Evolutionary conservation across 2,888 invertebrate genomes (phyloP).

Genomic region (Agrilus biguttatus): DNA sequence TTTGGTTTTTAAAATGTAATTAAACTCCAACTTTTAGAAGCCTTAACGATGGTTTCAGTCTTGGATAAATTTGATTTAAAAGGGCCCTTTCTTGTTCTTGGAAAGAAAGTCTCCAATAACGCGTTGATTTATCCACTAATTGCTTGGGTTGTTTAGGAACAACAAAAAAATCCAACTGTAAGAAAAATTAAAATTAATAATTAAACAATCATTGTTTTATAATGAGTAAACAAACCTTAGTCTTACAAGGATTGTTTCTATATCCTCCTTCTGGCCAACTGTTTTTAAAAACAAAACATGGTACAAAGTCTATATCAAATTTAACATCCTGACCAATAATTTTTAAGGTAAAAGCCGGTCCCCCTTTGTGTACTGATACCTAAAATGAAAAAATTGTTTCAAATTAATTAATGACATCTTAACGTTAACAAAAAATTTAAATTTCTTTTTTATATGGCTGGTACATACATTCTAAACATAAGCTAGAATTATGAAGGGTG

Average conservation of each 20-base stretch:
- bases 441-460: too few species aligned
- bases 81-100: conserved; percentile 28
- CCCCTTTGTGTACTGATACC: conserved; percentile 30
- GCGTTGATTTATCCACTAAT: conserved; percentile 3
- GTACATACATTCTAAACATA: too few species aligned
- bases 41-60: conserved; percentile 23
- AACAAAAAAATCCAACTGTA: conserved; percentile 18
- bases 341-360: conserved; percentile 42
- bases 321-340: conserved; percentile 15
- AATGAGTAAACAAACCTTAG: conserved; percentile 3
- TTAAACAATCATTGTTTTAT: too few species aligned
- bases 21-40: conserved; percentile 20
- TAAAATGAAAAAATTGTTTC: conserved; percentile 15
- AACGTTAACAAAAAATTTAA: too few species aligned
- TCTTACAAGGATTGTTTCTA: conserved; percentile 13
- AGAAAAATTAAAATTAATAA: conserved; percentile 1
- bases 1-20: neutral
- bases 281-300: conserved; percentile 19
- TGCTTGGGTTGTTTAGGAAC: conserved; percentile 23
- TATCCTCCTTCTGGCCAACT: conserved; percentile 20
- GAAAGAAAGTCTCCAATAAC: conserved; percentile 28
- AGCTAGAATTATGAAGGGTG: too few species aligned
- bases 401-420: neutral
- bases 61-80: conserved; percentile 14
- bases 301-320: conserved; percentile 35